phyloP scores from a whole-genome alignment of 2,888 invertebrate species.

The Limnephilus lunatus region DNA sequence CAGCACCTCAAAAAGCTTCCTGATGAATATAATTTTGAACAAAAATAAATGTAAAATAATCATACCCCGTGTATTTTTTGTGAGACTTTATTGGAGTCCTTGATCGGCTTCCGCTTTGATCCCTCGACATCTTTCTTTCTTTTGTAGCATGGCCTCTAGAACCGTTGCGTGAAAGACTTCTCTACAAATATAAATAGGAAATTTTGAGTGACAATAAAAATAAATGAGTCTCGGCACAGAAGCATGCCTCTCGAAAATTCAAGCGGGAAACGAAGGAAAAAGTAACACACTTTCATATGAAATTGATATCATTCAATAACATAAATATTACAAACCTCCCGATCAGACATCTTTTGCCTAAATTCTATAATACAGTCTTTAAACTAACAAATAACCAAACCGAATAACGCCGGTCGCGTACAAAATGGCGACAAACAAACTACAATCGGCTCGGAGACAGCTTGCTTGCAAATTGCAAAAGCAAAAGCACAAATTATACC shows the following conservation, averaged over 20 bases:
- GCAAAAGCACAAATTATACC: background rate
- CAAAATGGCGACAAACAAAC: slow-evolving; percentile 50
- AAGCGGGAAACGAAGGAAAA: slow-evolving; percentile 31
- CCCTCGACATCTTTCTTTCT: slow-evolving; percentile 73
- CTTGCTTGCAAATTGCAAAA: background rate
- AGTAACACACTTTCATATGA: background rate
- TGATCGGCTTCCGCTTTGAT: slow-evolving; percentile 72
- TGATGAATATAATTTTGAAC: background rate
- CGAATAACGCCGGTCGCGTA: slow-evolving; percentile 37
- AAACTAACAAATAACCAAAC: background rate
- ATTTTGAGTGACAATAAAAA: slow-evolving; percentile 28
- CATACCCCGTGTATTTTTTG: slow-evolving; percentile 77
- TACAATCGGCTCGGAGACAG: background rate
- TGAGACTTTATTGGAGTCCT: slow-evolving; percentile 73
- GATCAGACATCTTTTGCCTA: slow-evolving; percentile 54
- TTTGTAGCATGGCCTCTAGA: slow-evolving; percentile 74
- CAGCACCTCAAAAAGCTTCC: background rate
- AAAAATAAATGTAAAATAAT: background rate
- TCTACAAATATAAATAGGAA: slow-evolving; percentile 69
- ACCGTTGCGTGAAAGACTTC: slow-evolving; percentile 77
- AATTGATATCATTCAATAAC: background rate
- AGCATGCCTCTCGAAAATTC: slow-evolving; percentile 31
- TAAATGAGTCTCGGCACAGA: slow-evolving; percentile 11
- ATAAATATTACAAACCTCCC: slow-evolving; percentile 52
- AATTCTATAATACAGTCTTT: slow-evolving; percentile 12